These are phyloP conservation scores for Strix uralensis DNA, from an alignment of 2,113 vertebrate genomes.

Conservation along the genomic window DNA sequence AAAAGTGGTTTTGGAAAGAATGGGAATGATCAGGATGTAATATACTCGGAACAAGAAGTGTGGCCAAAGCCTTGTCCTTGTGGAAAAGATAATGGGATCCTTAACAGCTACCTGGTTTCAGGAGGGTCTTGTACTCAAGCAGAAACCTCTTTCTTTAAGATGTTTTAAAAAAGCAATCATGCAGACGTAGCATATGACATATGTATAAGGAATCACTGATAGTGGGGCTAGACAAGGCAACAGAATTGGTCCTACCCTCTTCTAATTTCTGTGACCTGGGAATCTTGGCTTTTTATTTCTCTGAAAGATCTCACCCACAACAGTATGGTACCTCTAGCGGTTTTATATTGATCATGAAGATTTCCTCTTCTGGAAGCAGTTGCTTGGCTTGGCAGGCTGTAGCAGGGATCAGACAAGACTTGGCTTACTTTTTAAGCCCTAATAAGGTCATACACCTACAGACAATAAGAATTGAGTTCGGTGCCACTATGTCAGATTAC, in stretches of 20 bases:
- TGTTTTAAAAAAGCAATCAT: neutral
- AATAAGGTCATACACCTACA: conserved; percentile 30
- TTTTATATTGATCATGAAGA: conserved; percentile 24
- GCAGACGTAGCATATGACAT: neutral
- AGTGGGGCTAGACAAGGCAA: neutral
- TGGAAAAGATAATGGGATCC: neutral
- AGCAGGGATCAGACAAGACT: conserved; percentile 20
- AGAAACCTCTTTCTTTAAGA: neutral
- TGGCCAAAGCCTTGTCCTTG: neutral
- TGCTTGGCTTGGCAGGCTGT: conserved; percentile 30
- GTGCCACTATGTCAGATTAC: conserved; percentile 43
- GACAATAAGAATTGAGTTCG: neutral
- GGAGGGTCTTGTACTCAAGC: neutral
- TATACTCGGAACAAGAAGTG: neutral
- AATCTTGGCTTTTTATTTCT: neutral
- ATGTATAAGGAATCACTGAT: neutral
- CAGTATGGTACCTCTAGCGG: neutral
- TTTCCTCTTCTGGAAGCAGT: conserved; percentile 23
- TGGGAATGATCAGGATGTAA: neutral
- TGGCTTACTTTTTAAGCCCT: conserved; percentile 39
- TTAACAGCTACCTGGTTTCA: neutral
- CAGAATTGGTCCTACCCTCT: neutral
- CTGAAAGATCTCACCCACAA: neutral
- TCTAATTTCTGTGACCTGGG: neutral
- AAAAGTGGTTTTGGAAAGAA: conserved; percentile 1